These are phyloP conservation scores for Theodoxus fluviatilis DNA, from an alignment of 2,888 invertebrate species.

Conservation along the genomic window DNA sequence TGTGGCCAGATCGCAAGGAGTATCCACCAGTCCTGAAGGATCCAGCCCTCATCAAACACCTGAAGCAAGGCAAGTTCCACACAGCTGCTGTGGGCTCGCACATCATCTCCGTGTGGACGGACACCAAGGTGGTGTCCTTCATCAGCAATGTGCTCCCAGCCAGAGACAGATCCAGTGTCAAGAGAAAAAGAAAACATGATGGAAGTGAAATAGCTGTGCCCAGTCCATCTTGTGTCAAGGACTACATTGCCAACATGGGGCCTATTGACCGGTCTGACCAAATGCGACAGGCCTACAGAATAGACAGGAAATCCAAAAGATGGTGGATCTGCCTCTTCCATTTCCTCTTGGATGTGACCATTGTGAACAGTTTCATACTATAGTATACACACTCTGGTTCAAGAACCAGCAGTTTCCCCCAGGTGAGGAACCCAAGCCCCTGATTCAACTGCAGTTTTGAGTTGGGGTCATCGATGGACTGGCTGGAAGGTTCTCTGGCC, in stretches of 20 bases:
- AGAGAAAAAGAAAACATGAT: neutral
- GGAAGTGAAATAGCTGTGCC: neutral
- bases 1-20: neutral
- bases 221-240: neutral
- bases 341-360: conserved; percentile 11
- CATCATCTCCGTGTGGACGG: conserved; percentile 12
- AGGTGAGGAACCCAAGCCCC: neutral
- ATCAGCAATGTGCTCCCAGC: conserved; percentile 6
- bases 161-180: neutral
- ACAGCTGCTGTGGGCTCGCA: conserved; percentile 9
- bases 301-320: neutral
- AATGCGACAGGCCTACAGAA: conserved; percentile 11
- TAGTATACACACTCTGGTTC: no score
- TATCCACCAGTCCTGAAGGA: conserved; percentile 11
- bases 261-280: conserved; percentile 1
- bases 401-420: neutral
- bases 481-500: neutral
- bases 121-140: conserved; percentile 14
- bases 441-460: neutral
- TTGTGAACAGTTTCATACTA: conserved; percentile 12
- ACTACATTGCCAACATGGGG: conserved; percentile 8
- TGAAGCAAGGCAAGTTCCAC: conserved; percentile 6
- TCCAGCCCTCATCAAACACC: neutral
- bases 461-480: neutral
- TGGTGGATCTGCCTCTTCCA: conserved; percentile 5